Evolutionary conservation across 2,888 invertebrate species (phyloP).

Genomic region (Tenodera sinensis): DNA sequence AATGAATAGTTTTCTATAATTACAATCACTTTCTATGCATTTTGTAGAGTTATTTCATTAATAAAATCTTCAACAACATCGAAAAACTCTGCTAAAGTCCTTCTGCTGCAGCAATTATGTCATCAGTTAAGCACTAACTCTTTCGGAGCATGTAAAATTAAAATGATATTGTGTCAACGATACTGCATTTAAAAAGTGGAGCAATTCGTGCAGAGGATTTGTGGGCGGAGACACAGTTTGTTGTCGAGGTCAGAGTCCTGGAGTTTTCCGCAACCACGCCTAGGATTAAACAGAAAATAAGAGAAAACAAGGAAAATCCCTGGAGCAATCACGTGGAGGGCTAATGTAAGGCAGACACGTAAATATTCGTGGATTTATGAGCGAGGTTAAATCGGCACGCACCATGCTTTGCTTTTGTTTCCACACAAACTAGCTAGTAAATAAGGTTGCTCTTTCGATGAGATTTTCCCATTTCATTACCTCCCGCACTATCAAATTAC

Average conservation of each 20-base stretch:
- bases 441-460: background rate
- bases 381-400: background rate
- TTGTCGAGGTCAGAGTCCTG: background rate
- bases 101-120: background rate
- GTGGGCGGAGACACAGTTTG: background rate
- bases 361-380: slow-evolving; percentile 12
- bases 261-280: slow-evolving; percentile 10
- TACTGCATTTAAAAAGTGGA: background rate
- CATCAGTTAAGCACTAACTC: background rate
- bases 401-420: background rate
- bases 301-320: background rate
- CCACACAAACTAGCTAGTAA: background rate
- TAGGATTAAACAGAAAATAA: slow-evolving; percentile 11
- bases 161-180: background rate
- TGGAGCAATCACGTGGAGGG: slow-evolving; percentile 2
- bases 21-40: too few species aligned
- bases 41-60: too few species aligned
- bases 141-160: background rate
- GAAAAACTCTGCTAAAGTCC: too few species aligned
- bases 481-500: background rate
- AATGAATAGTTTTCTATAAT: too few species aligned
- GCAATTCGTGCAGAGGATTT: background rate
- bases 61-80: too few species aligned
- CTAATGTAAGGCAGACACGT: slow-evolving; percentile 1
- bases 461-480: background rate